Conservation (phyloP, 2,888 invertebrate species). For the Athetis lepigone region DNA sequence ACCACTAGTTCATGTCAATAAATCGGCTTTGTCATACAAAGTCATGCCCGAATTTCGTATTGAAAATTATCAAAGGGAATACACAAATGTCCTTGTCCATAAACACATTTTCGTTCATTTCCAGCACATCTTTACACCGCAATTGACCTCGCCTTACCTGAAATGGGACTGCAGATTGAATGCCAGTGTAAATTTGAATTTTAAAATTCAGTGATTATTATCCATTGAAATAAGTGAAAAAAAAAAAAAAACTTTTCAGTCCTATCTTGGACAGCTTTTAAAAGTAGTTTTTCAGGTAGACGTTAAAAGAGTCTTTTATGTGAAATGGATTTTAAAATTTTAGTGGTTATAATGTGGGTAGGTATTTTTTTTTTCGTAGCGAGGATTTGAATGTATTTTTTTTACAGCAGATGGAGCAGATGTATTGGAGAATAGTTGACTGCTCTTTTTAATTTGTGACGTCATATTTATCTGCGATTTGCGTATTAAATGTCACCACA, state of each 20-base stretch:
- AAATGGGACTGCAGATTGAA: constrained; percentile 66
- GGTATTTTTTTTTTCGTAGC: neutral
- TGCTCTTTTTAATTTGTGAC: neutral
- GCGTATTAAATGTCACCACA: too few species aligned
- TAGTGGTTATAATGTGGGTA: neutral
- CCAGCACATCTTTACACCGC: constrained; percentile 1
- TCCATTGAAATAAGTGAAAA: constrained; percentile 58
- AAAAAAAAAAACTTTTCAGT: constrained; percentile 46
- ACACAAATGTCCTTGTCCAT: too few species aligned
- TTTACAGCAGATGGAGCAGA: neutral
- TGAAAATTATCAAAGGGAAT: too few species aligned
- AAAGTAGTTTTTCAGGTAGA: constrained; percentile 48
- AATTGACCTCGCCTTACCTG: constrained; percentile 24
- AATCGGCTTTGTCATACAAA: too few species aligned
- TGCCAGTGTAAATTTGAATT: constrained; percentile 68
- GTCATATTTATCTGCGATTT: too few species aligned
- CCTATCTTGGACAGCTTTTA: constrained; percentile 36
- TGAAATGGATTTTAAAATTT: constrained; percentile 40
- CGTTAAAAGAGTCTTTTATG: constrained; percentile 28
- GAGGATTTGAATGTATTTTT: constrained; percentile 4
- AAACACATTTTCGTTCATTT: constrained; percentile 4
- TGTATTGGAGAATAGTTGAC: neutral
- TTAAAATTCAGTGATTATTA: constrained; percentile 71
- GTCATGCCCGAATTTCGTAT: too few species aligned
- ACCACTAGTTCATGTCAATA: too few species aligned